Evolutionary conservation across 2,888 invertebrate species (phyloP), one percentile per base, ranked within the genome.

Genomic region (Syrphus vitripennis): DNA sequence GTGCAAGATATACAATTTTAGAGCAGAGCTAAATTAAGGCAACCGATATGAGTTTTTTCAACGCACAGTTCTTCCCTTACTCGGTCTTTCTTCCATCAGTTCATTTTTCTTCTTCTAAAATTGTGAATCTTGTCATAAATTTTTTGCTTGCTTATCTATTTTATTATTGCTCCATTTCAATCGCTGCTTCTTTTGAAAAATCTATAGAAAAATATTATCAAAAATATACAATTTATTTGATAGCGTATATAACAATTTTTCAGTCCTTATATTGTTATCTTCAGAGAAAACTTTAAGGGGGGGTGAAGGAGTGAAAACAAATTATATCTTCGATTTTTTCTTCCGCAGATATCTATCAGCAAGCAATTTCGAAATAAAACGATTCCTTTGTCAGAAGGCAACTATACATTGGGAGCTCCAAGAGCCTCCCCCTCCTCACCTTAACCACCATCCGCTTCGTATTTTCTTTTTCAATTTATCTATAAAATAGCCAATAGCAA

Each of bases 311-410:
- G 5, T 0, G 29, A 31, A 65, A 42, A 65, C 59, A 80, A 71
- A 76, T 76, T 84, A 63, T 65, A 83, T 61, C 4, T 45, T n/a
- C n/a, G n/a, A n/a, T n/a, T n/a, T n/a, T 80, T 80, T 75, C 63
- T 70, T 71, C 69, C 75, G 37, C 37, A 81, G 80, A 76, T 80
- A 81, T 86, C 81, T 72, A 81, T 86, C 84, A 86, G 77, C 77
- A 81, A 81, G 71, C 80, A 84, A 84, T 76, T 65, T 81, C 61
- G 65, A 76, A 80, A 84, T 81, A 76, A 84, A 84, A 79, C 48
- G 76, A 76, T 76, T 72, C 80, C 42, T 84, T 84, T 84, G 84
- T 84, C 45, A 29, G 26, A 34, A 65, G 31, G 40, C 19, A 76
- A 61, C 77, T 40, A 61, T 50, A 71, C n/a, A n/a, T n/a, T n/a